Evolutionary conservation across 2,113 vertebrate species (phyloP).

Genomic region (Reinhardtius hippoglossoides): DNA sequence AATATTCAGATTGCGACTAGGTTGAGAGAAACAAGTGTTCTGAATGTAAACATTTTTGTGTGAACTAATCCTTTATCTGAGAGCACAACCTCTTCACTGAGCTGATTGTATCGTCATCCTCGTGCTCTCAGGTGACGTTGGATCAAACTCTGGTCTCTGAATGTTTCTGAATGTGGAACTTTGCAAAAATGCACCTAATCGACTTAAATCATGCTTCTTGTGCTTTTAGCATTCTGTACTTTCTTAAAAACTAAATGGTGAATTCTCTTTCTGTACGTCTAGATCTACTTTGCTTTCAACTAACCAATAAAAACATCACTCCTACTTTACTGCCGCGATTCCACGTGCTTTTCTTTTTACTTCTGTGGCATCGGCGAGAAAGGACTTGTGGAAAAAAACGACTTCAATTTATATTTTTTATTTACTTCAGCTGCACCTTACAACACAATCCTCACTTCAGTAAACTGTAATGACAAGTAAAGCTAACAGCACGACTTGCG

Average conservation of each 20-base stretch:
- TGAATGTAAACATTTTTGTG: conserved; percentile 71
- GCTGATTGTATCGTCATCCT: conserved; percentile 68
- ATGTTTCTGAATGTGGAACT: conserved; percentile 78
- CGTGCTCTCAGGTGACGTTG: conserved; percentile 66
- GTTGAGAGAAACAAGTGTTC: conserved; percentile 46
- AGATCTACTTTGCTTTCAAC: conserved; percentile 71
- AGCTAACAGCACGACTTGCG: conserved; percentile 9
- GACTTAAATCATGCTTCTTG: conserved; percentile 72
- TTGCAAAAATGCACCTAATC: conserved; percentile 76
- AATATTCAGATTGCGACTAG: conserved; percentile 47
- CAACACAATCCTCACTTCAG: conserved; percentile 31
- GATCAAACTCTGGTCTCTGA: conserved; percentile 65
- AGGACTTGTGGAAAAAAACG: not conserved
- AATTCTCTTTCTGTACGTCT: conserved; percentile 71
- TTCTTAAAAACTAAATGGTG: conserved; percentile 62
- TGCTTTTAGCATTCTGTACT: conserved; percentile 78
- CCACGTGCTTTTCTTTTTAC: not conserved
- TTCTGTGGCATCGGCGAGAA: not conserved
- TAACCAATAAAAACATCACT: conserved; percentile 75
- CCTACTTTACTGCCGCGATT: conserved; percentile 39
- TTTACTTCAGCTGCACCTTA: conserved; percentile 39
- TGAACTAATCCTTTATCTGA: conserved; percentile 48
- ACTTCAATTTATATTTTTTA: conserved; percentile 18
- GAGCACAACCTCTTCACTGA: conserved; percentile 72
- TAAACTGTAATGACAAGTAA: conserved; percentile 11